Percentiles rank a stretch among this genome's conserved stretches.
Conservation (phyloP, 2,888 invertebrate genomes). For the Dugesia japonica region DNA sequence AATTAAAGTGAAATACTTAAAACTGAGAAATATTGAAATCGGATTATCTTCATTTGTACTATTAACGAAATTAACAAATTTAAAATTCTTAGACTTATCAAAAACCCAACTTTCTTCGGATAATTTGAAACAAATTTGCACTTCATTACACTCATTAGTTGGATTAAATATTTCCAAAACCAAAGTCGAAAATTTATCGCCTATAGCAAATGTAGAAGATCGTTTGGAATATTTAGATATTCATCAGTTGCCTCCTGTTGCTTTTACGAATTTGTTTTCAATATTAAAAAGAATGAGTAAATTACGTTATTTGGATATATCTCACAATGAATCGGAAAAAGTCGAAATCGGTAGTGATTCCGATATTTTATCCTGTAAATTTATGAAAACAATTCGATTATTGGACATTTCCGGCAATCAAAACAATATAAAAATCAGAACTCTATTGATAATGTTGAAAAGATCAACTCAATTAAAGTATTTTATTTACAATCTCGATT, state of each 20-base stretch:
- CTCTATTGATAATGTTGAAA: not conserved
- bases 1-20: not conserved
- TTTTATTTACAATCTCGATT: not conserved
- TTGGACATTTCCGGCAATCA: not conserved
- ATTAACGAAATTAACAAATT: not conserved
- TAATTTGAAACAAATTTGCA: not conserved
- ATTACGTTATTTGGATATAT: not conserved
- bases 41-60: not conserved
- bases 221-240: slow-evolving; percentile 54
- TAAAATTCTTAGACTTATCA: not conserved
- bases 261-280: not conserved
- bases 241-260: slow-evolving; percentile 42
- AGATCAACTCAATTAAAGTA: not conserved
- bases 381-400: not conserved
- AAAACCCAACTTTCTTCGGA: not conserved
- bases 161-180: slow-evolving; percentile 57
- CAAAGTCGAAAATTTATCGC: slow-evolving; percentile 54
- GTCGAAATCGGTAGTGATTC: not conserved
- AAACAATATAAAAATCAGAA: not conserved
- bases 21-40: not conserved
- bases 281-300: not conserved
- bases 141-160: not conserved
- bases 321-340: not conserved
- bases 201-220: slow-evolving; percentile 52
- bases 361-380: not conserved